Conservation (phyloP, 2,888 invertebrate genomes). For the Leucozona laternaria region DNA sequence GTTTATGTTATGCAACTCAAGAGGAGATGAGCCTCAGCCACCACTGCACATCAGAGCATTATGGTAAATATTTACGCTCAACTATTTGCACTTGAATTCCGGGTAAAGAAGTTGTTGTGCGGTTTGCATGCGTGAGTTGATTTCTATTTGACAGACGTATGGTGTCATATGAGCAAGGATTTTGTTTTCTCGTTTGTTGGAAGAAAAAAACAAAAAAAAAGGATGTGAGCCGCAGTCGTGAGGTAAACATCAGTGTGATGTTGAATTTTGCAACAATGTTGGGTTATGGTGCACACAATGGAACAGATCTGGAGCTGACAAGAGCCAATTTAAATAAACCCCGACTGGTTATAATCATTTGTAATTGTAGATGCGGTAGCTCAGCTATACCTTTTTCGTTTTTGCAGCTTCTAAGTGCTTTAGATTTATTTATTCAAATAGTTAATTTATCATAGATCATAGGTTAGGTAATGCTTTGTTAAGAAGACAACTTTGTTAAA, state of each 20-base stretch:
- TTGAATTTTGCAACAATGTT: constrained; percentile 4
- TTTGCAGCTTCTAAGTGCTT: too few relatives aligned
- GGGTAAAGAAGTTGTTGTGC: constrained; percentile 45
- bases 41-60: neutral
- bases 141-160: constrained; percentile 7
- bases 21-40: constrained; percentile 1
- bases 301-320: neutral
- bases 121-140: constrained; percentile 56
- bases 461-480: too few relatives aligned
- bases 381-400: too few relatives aligned
- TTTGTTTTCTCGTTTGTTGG: neutral
- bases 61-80: constrained; percentile 49
- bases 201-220: neutral
- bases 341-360: neutral
- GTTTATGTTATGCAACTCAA: constrained; percentile 16
- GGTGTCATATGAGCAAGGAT: constrained; percentile 30
- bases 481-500: too few relatives aligned
- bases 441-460: too few relatives aligned
- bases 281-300: neutral
- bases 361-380: too few relatives aligned
- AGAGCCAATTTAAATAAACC: neutral
- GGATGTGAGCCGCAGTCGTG: neutral
- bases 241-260: neutral
- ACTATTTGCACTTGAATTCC: constrained; percentile 42
- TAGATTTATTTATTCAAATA: too few relatives aligned